Percentiles rank a stretch among this genome's conserved stretches.
Evolutionary conservation across 1,140 invertebrate genomes (phyloP).

Genomic region (Drosophila serrata): DNA sequence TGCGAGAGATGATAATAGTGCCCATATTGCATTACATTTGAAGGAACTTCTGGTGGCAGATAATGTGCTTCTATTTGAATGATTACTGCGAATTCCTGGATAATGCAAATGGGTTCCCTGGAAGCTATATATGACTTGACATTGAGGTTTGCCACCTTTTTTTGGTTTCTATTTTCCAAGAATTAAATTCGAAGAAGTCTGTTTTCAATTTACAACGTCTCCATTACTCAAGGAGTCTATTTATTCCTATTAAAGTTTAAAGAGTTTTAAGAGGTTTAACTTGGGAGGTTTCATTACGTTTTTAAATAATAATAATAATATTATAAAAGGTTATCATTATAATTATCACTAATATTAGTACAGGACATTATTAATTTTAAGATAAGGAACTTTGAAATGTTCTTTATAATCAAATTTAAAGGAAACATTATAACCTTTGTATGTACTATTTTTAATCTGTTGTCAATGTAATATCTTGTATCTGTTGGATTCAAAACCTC

Average conservation of each 20-base stretch:
- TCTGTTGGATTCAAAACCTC: neutral
- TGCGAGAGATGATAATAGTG: slow-evolving; percentile 24
- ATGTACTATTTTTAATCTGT: neutral
- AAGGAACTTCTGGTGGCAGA: slow-evolving; percentile 49
- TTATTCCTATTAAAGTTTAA: neutral
- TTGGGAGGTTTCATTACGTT: neutral
- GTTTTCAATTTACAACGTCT: neutral
- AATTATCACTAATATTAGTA: neutral
- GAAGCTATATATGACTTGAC: slow-evolving; percentile 20
- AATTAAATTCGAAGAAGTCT: neutral
- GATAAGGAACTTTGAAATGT: neutral
- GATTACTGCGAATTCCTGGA: slow-evolving; percentile 34
- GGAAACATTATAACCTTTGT: neutral
- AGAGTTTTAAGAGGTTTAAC: neutral
- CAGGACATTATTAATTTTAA: neutral
- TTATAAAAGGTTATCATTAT: neutral
- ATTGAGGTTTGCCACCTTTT: slow-evolving; percentile 16
- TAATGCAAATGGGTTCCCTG: slow-evolving; percentile 28
- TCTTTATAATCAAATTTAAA: neutral
- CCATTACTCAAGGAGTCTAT: neutral
- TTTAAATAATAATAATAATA: too few species aligned
- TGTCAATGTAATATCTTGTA: neutral
- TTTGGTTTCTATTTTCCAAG: neutral
- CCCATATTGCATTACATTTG: slow-evolving; percentile 71
- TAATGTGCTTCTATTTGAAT: slow-evolving; percentile 23